Evolutionary conservation across 2,888 invertebrate species (phyloP).

Genomic region (Cistogaster globosa): DNA sequence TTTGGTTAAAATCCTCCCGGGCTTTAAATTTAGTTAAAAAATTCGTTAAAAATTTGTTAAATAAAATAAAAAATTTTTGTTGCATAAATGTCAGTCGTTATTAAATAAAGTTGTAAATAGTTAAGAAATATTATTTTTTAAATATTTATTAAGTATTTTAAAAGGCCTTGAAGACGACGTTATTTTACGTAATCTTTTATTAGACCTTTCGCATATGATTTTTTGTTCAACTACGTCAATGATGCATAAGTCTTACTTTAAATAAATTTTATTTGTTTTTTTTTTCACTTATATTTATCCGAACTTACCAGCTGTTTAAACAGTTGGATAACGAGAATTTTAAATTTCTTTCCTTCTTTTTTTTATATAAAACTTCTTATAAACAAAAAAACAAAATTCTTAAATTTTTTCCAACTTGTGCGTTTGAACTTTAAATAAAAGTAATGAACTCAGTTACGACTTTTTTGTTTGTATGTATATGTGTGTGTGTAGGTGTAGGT

Average conservation of each 20-base stretch:
- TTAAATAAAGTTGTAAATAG: too few relatives aligned
- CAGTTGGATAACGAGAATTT: background rate
- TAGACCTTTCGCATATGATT: background rate
- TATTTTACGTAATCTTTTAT: too few relatives aligned
- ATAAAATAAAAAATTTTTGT: too few relatives aligned
- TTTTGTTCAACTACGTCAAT: background rate
- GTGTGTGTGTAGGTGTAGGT: background rate
- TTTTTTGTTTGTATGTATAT: background rate
- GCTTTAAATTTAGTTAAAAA: too few relatives aligned
- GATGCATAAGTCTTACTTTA: background rate
- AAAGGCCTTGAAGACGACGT: too few relatives aligned
- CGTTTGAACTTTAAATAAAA: background rate
- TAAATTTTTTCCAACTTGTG: background rate
- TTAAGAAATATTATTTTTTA: too few relatives aligned
- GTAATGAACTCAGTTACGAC: background rate
- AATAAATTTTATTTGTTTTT: background rate
- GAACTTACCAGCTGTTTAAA: slow-evolving; percentile 55
- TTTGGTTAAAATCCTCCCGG: too few relatives aligned
- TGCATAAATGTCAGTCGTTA: too few relatives aligned
- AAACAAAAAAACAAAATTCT: background rate
- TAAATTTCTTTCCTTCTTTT: slow-evolving; percentile 2
- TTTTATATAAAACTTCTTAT: background rate
- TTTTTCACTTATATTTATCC: background rate
- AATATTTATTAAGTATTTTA: too few relatives aligned
- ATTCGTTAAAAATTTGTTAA: too few relatives aligned